Base-by-base conservation (phyloP, 2,797 vertebrate species). In the Coccyzus lansbergi region DNA sequence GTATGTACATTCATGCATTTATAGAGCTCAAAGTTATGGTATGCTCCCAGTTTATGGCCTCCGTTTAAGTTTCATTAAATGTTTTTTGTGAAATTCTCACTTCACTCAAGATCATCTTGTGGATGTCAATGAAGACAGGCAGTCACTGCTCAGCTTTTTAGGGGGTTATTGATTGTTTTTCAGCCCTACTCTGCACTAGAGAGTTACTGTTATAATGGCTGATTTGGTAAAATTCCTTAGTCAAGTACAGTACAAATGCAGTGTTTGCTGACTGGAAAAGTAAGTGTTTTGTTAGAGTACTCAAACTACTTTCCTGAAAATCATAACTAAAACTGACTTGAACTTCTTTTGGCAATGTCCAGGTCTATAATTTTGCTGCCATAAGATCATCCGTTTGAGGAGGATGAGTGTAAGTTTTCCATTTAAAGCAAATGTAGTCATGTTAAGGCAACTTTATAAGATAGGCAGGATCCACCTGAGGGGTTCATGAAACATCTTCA, bases 41-140 rank as follows among this genome's bases (percentile, higher is more conserved):
- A 21, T 31, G 28, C 12, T 86, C 17, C n/a, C 40, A 58, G 17
- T 90, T 94, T 87, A 91, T 62, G 38, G 4, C 24, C 52, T 85
- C 49, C 51, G 36, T 64, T 51, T 53, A 62, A 83, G 36, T 51
- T 80, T 80, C 75, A 83, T 68, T 38, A 83, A 93, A 86, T 15
- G 58, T 8, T 15, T 86, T 96, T 34, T 76, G 60, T 68, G 81
- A 94, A 93, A 92, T 62, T 62, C 34, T 89, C 51, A 40, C 64
- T 71, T 88, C 40, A 17, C 11, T 91, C 20, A 48, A 26, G 29
- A 70, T 79, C n/a, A n/a, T 88, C 46, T 40, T 3, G 0, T 58
- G 49, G 19, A 77, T 34, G 9, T 34, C 81, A 70, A 1, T 14
- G 42, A 46, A 70, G 11, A 6, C 59, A 75, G 29, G 19, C 36